Evolutionary conservation across 2,888 invertebrate genomes (phyloP), one percentile per base, ranked within the genome.

Genomic region (Julus scandinavius): DNA sequence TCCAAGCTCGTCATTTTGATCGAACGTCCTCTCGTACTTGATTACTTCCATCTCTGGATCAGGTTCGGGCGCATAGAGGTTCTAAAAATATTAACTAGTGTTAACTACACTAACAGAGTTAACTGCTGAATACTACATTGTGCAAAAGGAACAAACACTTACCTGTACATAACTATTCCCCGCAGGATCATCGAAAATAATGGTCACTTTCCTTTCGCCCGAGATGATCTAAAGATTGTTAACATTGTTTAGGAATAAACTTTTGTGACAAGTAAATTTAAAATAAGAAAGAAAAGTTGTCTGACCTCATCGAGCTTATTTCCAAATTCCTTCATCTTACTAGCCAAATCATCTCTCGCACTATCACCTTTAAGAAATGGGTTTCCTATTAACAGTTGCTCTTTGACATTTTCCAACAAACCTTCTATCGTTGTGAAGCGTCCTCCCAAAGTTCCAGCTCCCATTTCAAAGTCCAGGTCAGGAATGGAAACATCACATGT

Each of bases 361-460:
- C 91, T 90, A 87, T 91, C 91, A 5, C 91, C 91, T 38, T 89
- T 86, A 41, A 91, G 89, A 88, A 92, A 91, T 13, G 91, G 91
- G 88, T 91, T 91, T 15, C 93, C 92, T 85, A 87, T 85, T 72
- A 88, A 88, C 45, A 98, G 92, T 92, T 97, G 96, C 0, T 96
- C 96, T 90, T 94, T 95, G 45, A 98, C 95, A 29, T 97, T 96
- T 0, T 93, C 91, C 72, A 98, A 92, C 29, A 98, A 92, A 0
- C 99, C 99, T 93, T 99, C 99, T 0, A 99, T 94, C 0, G 99
- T 99, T 0, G 98, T 97, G 92, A 99, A 99, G 87, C 98, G 94
- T 0, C 99, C 98, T 6, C 97, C 96, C 38, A 99, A 93, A 3
- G 98, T 96, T 7, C 95, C 94, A 0, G 97, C 94, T 0, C 98